Percentiles rank a stretch among this genome's conserved stretches.
Evolutionary conservation across 2,888 invertebrate species (phyloP).

Genomic region (Drosophila siamana): DNA sequence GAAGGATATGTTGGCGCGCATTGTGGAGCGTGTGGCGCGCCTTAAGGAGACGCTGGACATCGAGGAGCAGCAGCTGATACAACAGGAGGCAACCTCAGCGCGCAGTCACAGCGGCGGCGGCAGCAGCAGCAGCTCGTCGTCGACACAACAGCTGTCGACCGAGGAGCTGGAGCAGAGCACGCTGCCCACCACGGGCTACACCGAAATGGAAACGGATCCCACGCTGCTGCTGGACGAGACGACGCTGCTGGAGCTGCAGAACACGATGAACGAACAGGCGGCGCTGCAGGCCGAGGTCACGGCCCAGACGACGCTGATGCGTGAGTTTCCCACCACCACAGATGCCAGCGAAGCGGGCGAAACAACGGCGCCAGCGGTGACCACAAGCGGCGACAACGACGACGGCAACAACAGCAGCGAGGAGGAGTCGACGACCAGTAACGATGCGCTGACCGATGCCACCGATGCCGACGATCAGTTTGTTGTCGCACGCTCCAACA

Average conservation of each 20-base stretch:
- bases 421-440: constrained; percentile 67
- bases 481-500: constrained; percentile 84
- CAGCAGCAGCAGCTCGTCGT: too few species aligned
- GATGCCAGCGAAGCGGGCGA: constrained; percentile 53
- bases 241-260: constrained; percentile 79
- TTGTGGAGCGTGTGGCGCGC: constrained; percentile 85
- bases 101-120: constrained; percentile 42
- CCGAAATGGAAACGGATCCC: constrained; percentile 80
- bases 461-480: constrained; percentile 83
- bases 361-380: constrained; percentile 45
- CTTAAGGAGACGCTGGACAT: constrained; percentile 84
- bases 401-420: constrained; percentile 7
- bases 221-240: constrained; percentile 82
- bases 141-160: constrained; percentile 13
- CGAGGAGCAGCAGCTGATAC: constrained; percentile 70
- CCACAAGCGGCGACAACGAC: constrained; percentile 37
- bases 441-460: constrained; percentile 73
- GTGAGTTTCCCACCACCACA: constrained; percentile 76
- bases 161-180: constrained; percentile 59
- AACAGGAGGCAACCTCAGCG: constrained; percentile 54
- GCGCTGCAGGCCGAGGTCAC: constrained; percentile 77
- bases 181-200: constrained; percentile 50
- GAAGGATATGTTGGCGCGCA: constrained; percentile 85
- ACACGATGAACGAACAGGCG: constrained; percentile 80
- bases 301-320: constrained; percentile 70